phyloP scores from a whole-genome alignment of 2,797 vertebrate species.

The Squalus acanthias region DNA sequence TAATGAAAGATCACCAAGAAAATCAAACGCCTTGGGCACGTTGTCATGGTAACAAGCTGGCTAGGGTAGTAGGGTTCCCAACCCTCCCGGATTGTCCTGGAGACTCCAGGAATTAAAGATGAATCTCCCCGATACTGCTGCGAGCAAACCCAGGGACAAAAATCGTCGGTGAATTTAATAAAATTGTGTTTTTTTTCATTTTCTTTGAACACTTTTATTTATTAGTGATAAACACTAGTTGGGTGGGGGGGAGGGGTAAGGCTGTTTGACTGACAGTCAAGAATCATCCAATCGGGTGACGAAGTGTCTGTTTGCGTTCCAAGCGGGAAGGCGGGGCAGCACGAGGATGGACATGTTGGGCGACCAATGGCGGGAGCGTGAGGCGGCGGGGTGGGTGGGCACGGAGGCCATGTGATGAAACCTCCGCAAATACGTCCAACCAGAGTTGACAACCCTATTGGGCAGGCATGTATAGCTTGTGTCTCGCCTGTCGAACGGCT shows the following conservation, averaged over 20 bases:
- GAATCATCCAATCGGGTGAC: background rate
- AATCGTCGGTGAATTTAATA: background rate
- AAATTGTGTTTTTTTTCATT: background rate
- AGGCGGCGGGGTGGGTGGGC: no score
- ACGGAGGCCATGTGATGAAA: background rate
- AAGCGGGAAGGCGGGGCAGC: background rate
- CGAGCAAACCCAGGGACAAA: background rate
- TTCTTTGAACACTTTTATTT: background rate
- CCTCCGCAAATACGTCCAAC: background rate
- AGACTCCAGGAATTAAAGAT: background rate
- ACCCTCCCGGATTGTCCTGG: background rate
- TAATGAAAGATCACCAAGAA: background rate
- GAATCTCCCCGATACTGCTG: no score
- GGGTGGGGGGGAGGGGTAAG: background rate
- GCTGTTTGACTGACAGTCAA: background rate
- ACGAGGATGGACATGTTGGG: background rate
- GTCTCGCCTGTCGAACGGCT: background rate
- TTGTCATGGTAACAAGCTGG: background rate
- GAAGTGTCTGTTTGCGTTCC: background rate
- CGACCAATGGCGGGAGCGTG: background rate
- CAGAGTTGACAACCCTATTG: background rate
- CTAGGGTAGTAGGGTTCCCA: background rate
- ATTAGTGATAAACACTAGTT: background rate
- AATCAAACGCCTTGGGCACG: background rate
- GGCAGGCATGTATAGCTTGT: background rate